Evolutionary conservation across 2,797 vertebrate genomes (phyloP).

Genomic region (Pelodytes ibericus): DNA sequence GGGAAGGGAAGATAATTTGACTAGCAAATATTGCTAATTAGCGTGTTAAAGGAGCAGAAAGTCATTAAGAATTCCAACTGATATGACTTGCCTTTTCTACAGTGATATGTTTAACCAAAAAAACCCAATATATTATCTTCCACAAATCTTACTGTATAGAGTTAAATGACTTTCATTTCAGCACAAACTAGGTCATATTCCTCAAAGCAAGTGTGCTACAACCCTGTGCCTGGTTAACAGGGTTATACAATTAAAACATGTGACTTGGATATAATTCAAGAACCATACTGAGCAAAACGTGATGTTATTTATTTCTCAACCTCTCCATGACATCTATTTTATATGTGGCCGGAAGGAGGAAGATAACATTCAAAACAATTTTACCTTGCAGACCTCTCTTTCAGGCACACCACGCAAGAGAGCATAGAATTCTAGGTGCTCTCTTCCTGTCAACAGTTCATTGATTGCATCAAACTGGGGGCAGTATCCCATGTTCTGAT

Average conservation of each 20-base stretch:
- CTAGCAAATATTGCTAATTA: no score
- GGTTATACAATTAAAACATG: neutral
- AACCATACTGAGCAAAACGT: neutral
- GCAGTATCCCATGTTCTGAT: constrained; percentile 96
- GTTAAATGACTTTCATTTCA: no score
- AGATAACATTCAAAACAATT: neutral
- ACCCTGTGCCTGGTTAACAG: neutral
- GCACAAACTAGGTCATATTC: neutral
- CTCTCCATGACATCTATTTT: no score
- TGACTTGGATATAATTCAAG: neutral
- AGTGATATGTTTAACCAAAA: no score
- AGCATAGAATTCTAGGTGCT: constrained; percentile 95
- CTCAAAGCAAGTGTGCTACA: neutral
- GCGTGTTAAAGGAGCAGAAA: no score
- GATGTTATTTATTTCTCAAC: no score
- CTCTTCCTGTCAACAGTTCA: constrained; percentile 90
- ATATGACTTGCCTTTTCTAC: no score
- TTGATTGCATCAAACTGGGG: constrained; percentile 96
- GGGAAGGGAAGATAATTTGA: no score
- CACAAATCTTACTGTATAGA: no score
- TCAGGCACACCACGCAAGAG: constrained; percentile 90
- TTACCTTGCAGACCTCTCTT: constrained; percentile 91
- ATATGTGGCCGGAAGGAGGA: neutral
- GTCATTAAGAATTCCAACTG: no score
- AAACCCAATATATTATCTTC: no score